Percentiles rank a stretch among this genome's conserved stretches.
Conservation (phyloP, 2,888 invertebrate species). For the Amiota minor region DNA sequence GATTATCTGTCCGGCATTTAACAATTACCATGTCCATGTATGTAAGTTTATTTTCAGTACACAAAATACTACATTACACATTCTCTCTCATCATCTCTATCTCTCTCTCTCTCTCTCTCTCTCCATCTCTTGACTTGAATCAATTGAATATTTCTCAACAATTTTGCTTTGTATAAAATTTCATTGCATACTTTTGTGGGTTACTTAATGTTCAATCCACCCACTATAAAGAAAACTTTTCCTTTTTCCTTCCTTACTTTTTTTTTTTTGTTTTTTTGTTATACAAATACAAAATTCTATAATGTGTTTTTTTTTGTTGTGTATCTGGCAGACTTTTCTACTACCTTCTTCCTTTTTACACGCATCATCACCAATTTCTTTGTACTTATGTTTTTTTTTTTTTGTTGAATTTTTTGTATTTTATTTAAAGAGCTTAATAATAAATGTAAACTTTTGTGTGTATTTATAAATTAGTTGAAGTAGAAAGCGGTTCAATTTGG, state of each 20-base stretch:
- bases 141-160: neutral
- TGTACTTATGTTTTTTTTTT: neutral
- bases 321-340: constrained; percentile 14
- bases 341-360: neutral
- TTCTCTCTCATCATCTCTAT: neutral
- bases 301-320: constrained; percentile 41
- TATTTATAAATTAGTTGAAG: neutral
- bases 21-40: too few relatives aligned
- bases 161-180: constrained; percentile 27
- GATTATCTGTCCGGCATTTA: too few relatives aligned
- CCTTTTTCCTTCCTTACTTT: constrained; percentile 11
- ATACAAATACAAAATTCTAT: constrained; percentile 28
- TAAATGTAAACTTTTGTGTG: neutral
- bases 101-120: neutral
- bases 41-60: neutral
- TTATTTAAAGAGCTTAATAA: too few relatives aligned
- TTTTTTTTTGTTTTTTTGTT: constrained; percentile 23
- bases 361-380: too few relatives aligned
- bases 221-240: neutral
- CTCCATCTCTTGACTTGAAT: neutral
- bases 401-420: neutral
- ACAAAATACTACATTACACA: neutral
- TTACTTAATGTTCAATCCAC: constrained; percentile 4
- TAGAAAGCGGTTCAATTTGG: constrained; percentile 29
- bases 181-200: constrained; percentile 47